phyloP scores from a whole-genome alignment of 1,140 invertebrate genomes.

The Brachionus rubens region DNA sequence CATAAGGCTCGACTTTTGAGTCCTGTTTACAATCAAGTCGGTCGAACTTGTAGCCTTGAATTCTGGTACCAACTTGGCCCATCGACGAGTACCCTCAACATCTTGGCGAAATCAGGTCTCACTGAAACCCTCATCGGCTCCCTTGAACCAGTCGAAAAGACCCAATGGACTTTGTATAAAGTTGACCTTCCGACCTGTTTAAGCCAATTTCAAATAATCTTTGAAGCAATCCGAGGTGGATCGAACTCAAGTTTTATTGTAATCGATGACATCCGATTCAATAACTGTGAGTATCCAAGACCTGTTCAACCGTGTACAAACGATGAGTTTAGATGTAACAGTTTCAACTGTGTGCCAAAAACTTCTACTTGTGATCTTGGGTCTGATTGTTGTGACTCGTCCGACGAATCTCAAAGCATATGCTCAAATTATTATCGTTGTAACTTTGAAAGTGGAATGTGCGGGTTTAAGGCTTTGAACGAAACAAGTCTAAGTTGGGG shows the following conservation, averaged over 20 bases:
- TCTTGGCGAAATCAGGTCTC: conserved; percentile 47
- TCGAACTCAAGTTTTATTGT: conserved; percentile 52
- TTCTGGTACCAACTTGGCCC: conserved; percentile 27
- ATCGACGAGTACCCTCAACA: conserved; percentile 45
- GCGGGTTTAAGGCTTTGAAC: background rate
- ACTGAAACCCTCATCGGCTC: background rate
- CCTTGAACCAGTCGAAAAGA: background rate
- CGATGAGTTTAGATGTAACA: background rate
- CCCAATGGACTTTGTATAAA: conserved; percentile 50
- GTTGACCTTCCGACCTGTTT: conserved; percentile 51
- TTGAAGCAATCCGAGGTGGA: conserved; percentile 51
- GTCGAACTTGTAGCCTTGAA: conserved; percentile 9
- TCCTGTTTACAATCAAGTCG: conserved; percentile 51
- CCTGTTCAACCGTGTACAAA: conserved; percentile 42
- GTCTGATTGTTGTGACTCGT: conserved; percentile 52
- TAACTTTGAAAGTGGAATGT: conserved; percentile 18
- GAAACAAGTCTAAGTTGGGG: background rate
- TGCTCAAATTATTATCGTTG: conserved; percentile 35
- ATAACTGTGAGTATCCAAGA: conserved; percentile 50
- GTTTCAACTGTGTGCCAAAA: conserved; percentile 48
- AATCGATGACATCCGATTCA: conserved; percentile 54
- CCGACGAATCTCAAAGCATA: conserved; percentile 53
- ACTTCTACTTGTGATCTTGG: conserved; percentile 53
- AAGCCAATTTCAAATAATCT: conserved; percentile 52
- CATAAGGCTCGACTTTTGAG: conserved; percentile 50